Evolutionary conservation across 2,113 vertebrate genomes (phyloP).

Genomic region (Monopterus albus): DNA sequence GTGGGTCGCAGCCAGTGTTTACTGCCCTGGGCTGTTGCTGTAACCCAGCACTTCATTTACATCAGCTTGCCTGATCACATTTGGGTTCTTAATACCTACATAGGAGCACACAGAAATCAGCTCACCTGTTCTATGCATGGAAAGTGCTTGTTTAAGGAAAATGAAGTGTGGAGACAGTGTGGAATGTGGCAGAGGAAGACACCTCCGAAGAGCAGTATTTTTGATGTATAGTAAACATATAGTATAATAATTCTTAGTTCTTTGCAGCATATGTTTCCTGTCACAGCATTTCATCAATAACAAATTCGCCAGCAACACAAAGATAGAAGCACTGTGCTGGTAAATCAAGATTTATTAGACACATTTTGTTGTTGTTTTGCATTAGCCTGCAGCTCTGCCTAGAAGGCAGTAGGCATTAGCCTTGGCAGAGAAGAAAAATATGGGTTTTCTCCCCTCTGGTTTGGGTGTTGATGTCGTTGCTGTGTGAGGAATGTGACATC

Average conservation of each 20-base stretch:
- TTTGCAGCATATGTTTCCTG: slow-evolving; percentile 68
- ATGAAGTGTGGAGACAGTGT: slow-evolving; percentile 13
- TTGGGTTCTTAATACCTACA: slow-evolving; percentile 51
- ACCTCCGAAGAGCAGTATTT: slow-evolving; percentile 18
- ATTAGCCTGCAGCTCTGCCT: slow-evolving; percentile 38
- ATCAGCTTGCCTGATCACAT: slow-evolving; percentile 48
- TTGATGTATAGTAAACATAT: slow-evolving; percentile 73
- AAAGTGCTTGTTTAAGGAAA: slow-evolving; percentile 33
- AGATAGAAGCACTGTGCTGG: slow-evolving; percentile 52
- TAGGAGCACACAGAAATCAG: slow-evolving; percentile 11
- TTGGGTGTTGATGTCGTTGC: slow-evolving; percentile 17
- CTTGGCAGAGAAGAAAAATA: slow-evolving; percentile 21
- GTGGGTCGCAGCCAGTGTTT: slow-evolving; percentile 35
- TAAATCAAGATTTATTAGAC: slow-evolving; percentile 77
- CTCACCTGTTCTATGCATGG: slow-evolving; percentile 42
- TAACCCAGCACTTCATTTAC: slow-evolving; percentile 59
- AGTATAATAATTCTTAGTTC: slow-evolving; percentile 64
- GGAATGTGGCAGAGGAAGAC: slow-evolving; percentile 16
- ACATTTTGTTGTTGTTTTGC: slow-evolving; percentile 44
- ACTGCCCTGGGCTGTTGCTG: slow-evolving; percentile 36
- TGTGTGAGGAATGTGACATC: slow-evolving; percentile 52
- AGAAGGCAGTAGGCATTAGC: not conserved
- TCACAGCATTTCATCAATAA: slow-evolving; percentile 71
- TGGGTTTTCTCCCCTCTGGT: slow-evolving; percentile 2
- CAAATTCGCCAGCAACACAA: slow-evolving; percentile 57